Conservation (phyloP, 2,888 invertebrate genomes). For the Macaria liturata region DNA sequence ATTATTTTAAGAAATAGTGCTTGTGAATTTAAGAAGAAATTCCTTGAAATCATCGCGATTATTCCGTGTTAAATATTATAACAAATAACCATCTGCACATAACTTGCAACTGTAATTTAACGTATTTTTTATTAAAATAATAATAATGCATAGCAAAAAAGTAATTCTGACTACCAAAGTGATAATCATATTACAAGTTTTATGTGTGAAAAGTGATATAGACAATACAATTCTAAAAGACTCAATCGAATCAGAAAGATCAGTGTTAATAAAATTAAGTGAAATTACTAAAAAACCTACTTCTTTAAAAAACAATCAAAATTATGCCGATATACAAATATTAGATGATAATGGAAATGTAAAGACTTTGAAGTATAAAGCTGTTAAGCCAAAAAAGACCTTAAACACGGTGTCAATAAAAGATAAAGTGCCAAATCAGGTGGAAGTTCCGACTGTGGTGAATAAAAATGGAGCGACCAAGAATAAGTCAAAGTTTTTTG, state of each 20-base stretch:
- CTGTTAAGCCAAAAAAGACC: slow-evolving; percentile 48
- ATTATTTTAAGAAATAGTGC: too few relatives aligned
- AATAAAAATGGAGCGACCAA: slow-evolving; percentile 31
- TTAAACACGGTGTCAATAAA: slow-evolving; percentile 22
- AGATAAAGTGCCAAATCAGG: slow-evolving; percentile 28
- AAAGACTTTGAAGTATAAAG: slow-evolving; percentile 66
- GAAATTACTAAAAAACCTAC: slow-evolving; percentile 22
- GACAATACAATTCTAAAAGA: slow-evolving; percentile 16
- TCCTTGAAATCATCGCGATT: too few relatives aligned
- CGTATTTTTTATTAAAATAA: too few relatives aligned
- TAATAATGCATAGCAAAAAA: slow-evolving; percentile 23
- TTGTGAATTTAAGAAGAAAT: too few relatives aligned
- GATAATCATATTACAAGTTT: slow-evolving; percentile 43
- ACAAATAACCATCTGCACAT: too few relatives aligned
- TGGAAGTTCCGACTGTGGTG: slow-evolving; percentile 30
- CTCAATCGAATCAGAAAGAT: slow-evolving; percentile 32
- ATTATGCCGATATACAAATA: slow-evolving; percentile 58
- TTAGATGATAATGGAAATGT: slow-evolving; percentile 62
- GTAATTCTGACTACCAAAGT: slow-evolving; percentile 38
- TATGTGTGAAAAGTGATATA: slow-evolving; percentile 43
- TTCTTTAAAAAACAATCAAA: slow-evolving; percentile 21
- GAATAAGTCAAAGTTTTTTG: slow-evolving; percentile 85
- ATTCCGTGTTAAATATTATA: too few relatives aligned
- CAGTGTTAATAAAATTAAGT: slow-evolving; percentile 49
- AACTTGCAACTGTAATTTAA: too few relatives aligned